phyloP scores from a whole-genome alignment of 2,113 vertebrate species.

The Megaceryle maxima region DNA sequence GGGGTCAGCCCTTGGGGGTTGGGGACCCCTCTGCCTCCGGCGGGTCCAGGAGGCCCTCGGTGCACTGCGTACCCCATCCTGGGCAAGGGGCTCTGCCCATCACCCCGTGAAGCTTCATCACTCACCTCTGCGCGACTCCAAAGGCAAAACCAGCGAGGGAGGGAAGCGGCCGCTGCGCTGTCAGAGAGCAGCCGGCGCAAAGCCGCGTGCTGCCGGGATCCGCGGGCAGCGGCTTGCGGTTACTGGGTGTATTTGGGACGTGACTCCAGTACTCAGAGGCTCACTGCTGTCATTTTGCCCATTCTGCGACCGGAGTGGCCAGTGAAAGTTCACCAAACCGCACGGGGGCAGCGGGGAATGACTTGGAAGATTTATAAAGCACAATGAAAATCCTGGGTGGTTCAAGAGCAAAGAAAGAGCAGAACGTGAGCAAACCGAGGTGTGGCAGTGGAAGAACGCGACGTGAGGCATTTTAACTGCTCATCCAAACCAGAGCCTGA shows the following conservation, averaged over 20 bases:
- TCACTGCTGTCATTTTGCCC: neutral
- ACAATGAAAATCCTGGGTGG: neutral
- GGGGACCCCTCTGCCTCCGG: neutral
- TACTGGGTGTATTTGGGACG: neutral
- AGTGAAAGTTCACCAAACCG: neutral
- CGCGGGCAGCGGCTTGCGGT: too few species aligned
- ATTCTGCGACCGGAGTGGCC: neutral
- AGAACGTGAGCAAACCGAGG: neutral
- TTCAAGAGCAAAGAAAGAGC: neutral
- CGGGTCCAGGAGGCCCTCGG: neutral
- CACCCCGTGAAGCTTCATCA: neutral
- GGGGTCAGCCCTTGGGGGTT: neutral
- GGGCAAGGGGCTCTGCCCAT: accelerated
- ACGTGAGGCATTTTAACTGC: neutral
- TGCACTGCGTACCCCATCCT: accelerated
- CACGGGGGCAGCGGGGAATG: neutral
- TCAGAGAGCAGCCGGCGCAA: neutral
- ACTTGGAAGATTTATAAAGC: neutral
- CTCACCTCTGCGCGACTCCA: neutral
- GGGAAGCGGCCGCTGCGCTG: too few species aligned
- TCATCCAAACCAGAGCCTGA: neutral
- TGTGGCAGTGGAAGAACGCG: neutral
- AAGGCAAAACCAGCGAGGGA: neutral
- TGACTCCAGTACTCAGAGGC: neutral
- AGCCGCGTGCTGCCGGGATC: too few species aligned